Percentiles rank a stretch among this genome's conserved stretches.
Conservation (phyloP, 2,888 invertebrate genomes). For the Cataglyphis albicans region DNA sequence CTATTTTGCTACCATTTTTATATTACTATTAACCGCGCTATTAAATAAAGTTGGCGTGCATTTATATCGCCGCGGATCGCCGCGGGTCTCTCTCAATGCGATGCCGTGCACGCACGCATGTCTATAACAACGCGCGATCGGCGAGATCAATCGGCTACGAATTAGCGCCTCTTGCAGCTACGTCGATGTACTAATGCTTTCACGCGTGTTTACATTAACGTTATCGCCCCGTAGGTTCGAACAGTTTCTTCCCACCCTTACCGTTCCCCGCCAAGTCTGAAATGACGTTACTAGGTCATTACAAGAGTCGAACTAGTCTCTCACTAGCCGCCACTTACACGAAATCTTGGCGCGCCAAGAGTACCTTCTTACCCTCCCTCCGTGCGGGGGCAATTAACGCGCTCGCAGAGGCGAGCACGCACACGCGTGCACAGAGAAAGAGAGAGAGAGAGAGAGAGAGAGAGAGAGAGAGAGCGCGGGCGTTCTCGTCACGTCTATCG, state of each 20-base stretch:
- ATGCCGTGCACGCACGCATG: constrained; percentile 8
- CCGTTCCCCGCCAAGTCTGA: constrained; percentile 8
- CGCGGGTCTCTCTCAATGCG: background rate
- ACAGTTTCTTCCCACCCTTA: constrained; percentile 64
- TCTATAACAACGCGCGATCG: constrained; percentile 35
- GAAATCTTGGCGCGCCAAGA: constrained; percentile 37
- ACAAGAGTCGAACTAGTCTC: constrained; percentile 44
- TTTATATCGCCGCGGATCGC: constrained; percentile 2
- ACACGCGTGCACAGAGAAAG: background rate
- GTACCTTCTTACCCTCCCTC: constrained; percentile 39
- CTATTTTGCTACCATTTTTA: constrained; percentile 10
- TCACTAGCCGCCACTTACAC: constrained; percentile 41
- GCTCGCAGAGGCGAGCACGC: background rate
- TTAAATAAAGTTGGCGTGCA: constrained; percentile 24
- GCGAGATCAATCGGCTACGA: constrained; percentile 57
- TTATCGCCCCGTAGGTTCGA: constrained; percentile 74
- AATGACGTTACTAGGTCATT: constrained; percentile 50
- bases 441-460: no score
- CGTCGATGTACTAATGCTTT: constrained; percentile 73
- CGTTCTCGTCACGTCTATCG: constrained; percentile 67
- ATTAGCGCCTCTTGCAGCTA: constrained; percentile 52
- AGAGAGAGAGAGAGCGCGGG: background rate
- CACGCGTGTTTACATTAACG: constrained; percentile 81
- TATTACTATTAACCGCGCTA: constrained; percentile 13
- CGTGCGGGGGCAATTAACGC: background rate